Evolutionary conservation across 1,140 invertebrate species (phyloP).

Genomic region (Phocides pigmalion): DNA sequence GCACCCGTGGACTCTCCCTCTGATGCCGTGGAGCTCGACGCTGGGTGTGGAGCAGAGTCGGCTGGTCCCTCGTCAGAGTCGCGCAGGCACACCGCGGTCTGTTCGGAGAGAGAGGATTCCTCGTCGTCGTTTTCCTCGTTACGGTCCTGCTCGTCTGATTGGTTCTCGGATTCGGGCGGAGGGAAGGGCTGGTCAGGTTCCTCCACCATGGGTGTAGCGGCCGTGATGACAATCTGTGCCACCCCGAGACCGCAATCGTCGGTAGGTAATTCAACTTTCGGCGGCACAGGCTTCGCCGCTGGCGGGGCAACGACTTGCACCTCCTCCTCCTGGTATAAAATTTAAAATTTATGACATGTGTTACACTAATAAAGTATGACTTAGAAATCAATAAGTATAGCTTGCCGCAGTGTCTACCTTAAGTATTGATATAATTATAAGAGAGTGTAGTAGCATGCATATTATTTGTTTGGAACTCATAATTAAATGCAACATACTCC

Average conservation of each 20-base stretch:
- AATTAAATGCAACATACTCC: too few relatives aligned
- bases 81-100: constrained; percentile 65
- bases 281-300: constrained; percentile 63
- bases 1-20: constrained; percentile 69
- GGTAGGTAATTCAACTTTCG: constrained; percentile 61
- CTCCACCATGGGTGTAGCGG: constrained; percentile 94
- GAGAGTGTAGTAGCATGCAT: not conserved
- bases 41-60: constrained; percentile 62
- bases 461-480: not conserved
- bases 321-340: constrained; percentile 60
- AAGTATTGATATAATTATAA: not conserved
- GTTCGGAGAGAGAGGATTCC: constrained; percentile 71
- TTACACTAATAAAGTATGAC: too few relatives aligned
- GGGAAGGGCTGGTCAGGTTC: constrained; percentile 89
- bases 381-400: not conserved
- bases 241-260: constrained; percentile 87
- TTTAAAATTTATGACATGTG: not conserved
- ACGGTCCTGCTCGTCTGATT: constrained; percentile 49
- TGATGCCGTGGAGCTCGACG: constrained; percentile 68
- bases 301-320: constrained; percentile 45
- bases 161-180: constrained; percentile 73
- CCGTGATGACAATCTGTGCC: constrained; percentile 94
- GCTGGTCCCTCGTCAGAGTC: constrained; percentile 63
- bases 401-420: not conserved
- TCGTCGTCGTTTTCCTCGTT: constrained; percentile 66